A percentile compares a stretch with the other conserved stretches of the same genome.
Evolutionary conservation across 1,140 invertebrate species (phyloP).

Genomic region (Aphaenogaster ashmeadi): DNA sequence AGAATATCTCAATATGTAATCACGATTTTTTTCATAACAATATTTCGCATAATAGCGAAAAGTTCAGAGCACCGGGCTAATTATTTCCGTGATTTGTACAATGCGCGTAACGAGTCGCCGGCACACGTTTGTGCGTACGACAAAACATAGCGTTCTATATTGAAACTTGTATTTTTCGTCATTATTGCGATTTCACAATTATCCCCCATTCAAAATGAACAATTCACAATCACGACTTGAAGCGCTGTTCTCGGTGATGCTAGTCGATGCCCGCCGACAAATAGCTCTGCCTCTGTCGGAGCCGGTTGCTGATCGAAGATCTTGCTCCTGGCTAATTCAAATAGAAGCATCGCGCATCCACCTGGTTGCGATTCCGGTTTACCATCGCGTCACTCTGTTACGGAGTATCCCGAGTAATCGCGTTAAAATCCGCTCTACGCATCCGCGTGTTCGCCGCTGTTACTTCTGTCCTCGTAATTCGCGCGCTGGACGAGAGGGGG

Average conservation of each 20-base stretch:
- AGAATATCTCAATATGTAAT: not conserved
- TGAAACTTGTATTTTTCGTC: slow-evolving; percentile 53
- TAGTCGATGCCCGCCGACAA: not conserved
- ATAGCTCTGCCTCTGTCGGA: not conserved
- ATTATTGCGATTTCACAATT: slow-evolving; percentile 55
- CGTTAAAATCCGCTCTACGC: not conserved
- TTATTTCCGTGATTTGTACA: slow-evolving; percentile 43
- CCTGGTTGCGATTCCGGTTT: slow-evolving; percentile 7
- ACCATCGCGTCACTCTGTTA: not conserved
- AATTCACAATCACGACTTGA: slow-evolving; percentile 51
- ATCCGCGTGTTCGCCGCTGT: not conserved
- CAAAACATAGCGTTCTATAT: not conserved
- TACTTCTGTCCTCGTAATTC: slow-evolving; percentile 25
- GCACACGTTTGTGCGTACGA: not conserved
- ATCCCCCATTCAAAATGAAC: slow-evolving; percentile 52
- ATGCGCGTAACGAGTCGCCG: slow-evolving; percentile 47
- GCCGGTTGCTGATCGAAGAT: not conserved
- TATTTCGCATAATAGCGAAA: slow-evolving; percentile 5
- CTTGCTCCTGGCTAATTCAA: slow-evolving; percentile 8
- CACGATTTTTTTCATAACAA: not conserved
- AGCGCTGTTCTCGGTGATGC: slow-evolving; percentile 8
- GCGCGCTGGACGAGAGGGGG: not conserved
- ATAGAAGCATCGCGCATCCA: not conserved
- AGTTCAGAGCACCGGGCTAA: slow-evolving; percentile 30
- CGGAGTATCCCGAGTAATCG: not conserved